Evolutionary conservation across 2,113 vertebrate species (phyloP).

Genomic region (Rhinolophus ferrumequinum): DNA sequence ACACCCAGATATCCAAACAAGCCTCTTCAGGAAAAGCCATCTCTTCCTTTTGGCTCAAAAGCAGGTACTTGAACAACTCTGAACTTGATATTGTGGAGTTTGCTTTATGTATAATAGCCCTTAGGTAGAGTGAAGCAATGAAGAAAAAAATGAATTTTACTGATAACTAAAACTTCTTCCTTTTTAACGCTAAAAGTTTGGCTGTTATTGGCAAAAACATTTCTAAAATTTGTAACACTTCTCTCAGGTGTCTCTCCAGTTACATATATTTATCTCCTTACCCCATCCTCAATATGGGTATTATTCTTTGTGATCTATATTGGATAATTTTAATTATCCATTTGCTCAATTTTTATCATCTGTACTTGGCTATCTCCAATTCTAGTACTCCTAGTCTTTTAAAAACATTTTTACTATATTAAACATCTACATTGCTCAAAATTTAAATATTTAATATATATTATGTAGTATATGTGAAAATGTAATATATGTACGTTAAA

Average conservation of each 20-base stretch:
- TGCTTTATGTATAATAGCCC: background rate
- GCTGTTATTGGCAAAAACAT: constrained; percentile 11
- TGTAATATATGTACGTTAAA: background rate
- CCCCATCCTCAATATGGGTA: background rate
- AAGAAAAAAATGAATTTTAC: constrained; percentile 43
- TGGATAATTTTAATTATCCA: background rate
- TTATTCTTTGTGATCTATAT: constrained; percentile 12
- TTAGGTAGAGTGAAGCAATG: background rate
- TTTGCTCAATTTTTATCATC: constrained; percentile 29
- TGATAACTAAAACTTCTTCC: background rate
- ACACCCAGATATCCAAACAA: constrained; percentile 56
- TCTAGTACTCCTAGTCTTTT: constrained; percentile 22
- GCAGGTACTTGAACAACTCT: constrained; percentile 68
- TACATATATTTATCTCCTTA: background rate
- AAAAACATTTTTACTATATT: background rate
- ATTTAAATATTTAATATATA: background rate
- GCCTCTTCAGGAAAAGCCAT: constrained; percentile 26
- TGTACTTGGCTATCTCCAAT: background rate
- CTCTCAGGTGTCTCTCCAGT: background rate
- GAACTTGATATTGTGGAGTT: background rate
- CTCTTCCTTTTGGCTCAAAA: constrained; percentile 65
- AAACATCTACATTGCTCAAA: background rate
- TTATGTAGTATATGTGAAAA: too few relatives aligned
- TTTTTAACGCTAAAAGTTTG: constrained; percentile 33
- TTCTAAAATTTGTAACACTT: constrained; percentile 50